Base-by-base conservation (phyloP, 2,888 invertebrate species). In the Nymphalis c-album region DNA sequence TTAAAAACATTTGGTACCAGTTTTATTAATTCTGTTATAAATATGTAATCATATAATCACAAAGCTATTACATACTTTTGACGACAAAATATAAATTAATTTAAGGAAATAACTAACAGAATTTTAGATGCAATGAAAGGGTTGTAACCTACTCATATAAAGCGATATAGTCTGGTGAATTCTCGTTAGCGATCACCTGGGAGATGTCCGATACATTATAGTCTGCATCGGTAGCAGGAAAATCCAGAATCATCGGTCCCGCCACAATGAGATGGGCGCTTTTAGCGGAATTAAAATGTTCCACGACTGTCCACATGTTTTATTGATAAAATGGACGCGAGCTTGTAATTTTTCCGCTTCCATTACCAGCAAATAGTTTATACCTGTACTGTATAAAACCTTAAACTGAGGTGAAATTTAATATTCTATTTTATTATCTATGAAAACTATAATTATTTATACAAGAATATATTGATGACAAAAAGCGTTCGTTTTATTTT, bases 231-330 rank as follows among this genome's bases (percentile, higher is more conserved):
- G 40, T 74, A 75, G 72, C 76, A 74, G 78, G 77, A 79, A 83
- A 81, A 85, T 82, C 83, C 81, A 81, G 83, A 85, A 87, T 87
- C 84, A 85, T 83, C 81, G 81, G 79, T 73, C 77, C 75, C 61
- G 82, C 87, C 87, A 83, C 89, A 90, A 87, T 87, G 87, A 86
- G 86, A 85, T 85, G 82, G 81, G 83, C 82, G 90, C 91, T 91
- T 91, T 91, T 90, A 91, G 85, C 77, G 81, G 80, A 88, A 91
- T 91, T 89, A 90, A 89, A 91, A 68, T 63, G 73, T 64, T 73
- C 73, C 58, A 67, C 66, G 66, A 64, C 72, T 82, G 80, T 78
- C 77, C 74, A 75, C 80, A 83, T 85, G 84, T 86, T 87, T 87
- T 83, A 87, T 87, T 86, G 85, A 85, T 86, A 85, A 81, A 60